Base-by-base conservation (phyloP, 2,888 invertebrate species). In the Limnephilus marmoratus region DNA sequence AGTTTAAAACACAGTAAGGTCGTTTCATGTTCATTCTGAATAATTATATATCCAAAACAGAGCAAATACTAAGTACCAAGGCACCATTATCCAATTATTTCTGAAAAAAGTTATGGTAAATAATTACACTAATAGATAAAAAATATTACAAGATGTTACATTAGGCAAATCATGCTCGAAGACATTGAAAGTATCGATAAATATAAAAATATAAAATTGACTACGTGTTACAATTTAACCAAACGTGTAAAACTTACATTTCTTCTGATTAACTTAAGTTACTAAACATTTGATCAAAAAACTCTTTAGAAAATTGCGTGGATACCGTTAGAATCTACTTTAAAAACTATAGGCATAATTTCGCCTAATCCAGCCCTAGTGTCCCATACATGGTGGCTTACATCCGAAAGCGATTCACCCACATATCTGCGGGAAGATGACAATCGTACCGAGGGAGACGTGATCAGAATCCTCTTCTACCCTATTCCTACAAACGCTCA, bases 361-460 rank as follows among this genome's bases (percentile, higher is more conserved):
- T 83, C 24, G 9, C 83, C 83, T 83, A 83, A 83, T 34, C 83
- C 83, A 24, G 34, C 37, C 83, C 83, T 83, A n/a, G 83, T 83
- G 86, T 91, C 90, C 49, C 85, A 91, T 90, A 91, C 88, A 92
- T 91, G 83, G 91, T 85, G 83, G 88, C 88, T 90, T 88, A 90
- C 90, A 92, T 92, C 91, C 90, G 92, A 91, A 93, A 93, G 90
- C 93, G 91, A 93, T 91, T 91, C 90, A 45, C 91, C 91, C 91
- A 68, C 68, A 83, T 83, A 83, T 83, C 83, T 37, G 41, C 37
- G 83, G 87, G 83, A 49, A 86, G 90, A 93, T 88, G 91, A 91
- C 92, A 90, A 92, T 92, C 93, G 90, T 89, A 86, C 68, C 91
- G 87, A 87, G 41, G 90, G 45, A 83, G 45, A 92, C 93, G 93